These are phyloP conservation scores for Prosapia bicincta DNA, from an alignment of 2,888 invertebrate species.

Conservation along the genomic window DNA sequence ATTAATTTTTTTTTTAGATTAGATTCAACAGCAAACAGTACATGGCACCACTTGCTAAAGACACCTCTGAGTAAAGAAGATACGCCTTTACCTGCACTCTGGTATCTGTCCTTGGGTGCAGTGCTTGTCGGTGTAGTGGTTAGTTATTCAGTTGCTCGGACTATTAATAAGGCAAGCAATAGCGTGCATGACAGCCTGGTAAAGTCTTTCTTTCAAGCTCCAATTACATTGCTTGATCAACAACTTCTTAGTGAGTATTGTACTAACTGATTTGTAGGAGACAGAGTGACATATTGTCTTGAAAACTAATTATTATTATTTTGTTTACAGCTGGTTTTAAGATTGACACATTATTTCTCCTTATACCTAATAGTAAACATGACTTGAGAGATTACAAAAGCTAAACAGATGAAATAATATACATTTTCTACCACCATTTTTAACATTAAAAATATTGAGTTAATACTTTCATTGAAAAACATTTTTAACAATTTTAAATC, in stretches of 20 bases:
- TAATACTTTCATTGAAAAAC: too few species aligned
- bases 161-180: constrained; percentile 13
- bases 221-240: constrained; percentile 18
- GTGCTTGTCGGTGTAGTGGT: constrained; percentile 10
- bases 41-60: constrained; percentile 14
- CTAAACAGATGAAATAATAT: too few species aligned
- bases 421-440: too few species aligned
- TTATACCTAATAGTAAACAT: too few species aligned
- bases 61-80: constrained; percentile 13
- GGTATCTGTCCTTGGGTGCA: constrained; percentile 19
- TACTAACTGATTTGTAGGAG: too few species aligned
- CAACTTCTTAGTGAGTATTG: constrained; percentile 15
- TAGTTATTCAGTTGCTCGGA: constrained; percentile 7
- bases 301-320: too few species aligned
- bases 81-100: constrained; percentile 17
- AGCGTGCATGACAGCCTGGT: constrained; percentile 13
- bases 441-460: too few species aligned
- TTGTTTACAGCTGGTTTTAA: too few species aligned
- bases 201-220: constrained; percentile 14
- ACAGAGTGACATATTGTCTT: too few species aligned
- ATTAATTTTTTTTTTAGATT: neutral
- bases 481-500: too few species aligned
- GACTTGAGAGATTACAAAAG: too few species aligned
- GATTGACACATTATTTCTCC: too few species aligned
- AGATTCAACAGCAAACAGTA: constrained; percentile 3